Evolutionary conservation across 35 echinoderm and acorn worm species (phyloP), one percentile per base, ranked within the genome.

Genomic region (Eucidaris tribuloides): DNA sequence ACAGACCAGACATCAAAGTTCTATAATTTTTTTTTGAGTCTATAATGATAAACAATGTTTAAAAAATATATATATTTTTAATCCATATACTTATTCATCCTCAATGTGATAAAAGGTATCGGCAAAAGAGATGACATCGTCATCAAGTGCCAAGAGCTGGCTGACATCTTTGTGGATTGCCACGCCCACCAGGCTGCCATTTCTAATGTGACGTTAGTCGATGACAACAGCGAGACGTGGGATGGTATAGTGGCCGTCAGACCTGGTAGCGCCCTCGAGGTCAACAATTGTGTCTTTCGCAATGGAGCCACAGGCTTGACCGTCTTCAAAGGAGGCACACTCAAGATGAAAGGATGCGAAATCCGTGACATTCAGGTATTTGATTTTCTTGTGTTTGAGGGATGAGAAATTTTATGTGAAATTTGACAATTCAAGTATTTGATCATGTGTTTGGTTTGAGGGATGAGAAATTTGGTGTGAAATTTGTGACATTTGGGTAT

Each of bases 91-190:
- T n/a, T n/a, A n/a, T n/a, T n/a, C n/a, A n/a, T n/a, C n/a, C n/a
- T n/a, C n/a, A n/a, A n/a, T n/a, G n/a, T n/a, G n/a, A n/a, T n/a
- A n/a, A n/a, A n/a, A 74, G 68, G 68, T 35, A 40, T 74, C 18
- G 68, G 68, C 38, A 74, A 44, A 22, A 74, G 68, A n/a, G 36
- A 41, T 22, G 68, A 74, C 6, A n/a, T 74, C 37, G 23, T 44
- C 38, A 74, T 74, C 35, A 24, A 22, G 13, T 74, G 68, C 44
- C 35, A 74, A 44, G 68, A 74, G 68, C 30, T 74, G 2, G 41
- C 68, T 44, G 68, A 74, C 68, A 74, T 74, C 68, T 74, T 74
- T 36, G 11, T 74, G 68, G 68, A 74, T 40, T 74, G 68, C 5
- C 6, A 44, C 41, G 11, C 34, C 17, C 25, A 27, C 20, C n/a